A percentile compares a stretch with the other conserved stretches of the same genome.
phyloP scores from a whole-genome alignment of 2,888 invertebrate genomes.

The Cactoblastis cactorum region DNA sequence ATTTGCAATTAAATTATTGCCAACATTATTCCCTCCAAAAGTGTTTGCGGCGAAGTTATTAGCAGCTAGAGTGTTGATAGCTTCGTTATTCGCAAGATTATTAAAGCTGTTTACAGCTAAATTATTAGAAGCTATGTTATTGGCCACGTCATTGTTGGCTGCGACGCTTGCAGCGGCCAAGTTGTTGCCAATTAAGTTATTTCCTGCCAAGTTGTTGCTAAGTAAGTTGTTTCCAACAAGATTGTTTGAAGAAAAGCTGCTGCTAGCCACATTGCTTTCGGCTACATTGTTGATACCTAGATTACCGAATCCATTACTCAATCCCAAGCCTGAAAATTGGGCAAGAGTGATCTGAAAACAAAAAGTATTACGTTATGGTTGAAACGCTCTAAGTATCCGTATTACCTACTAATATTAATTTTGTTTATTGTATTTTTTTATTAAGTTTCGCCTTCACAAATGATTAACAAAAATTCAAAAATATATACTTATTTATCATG shows the following conservation, averaged over 20 bases:
- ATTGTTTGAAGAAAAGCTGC: constrained; percentile 1
- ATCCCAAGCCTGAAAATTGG: neutral
- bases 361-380: too few relatives aligned
- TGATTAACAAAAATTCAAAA: too few relatives aligned
- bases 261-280: neutral
- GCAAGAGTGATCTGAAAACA: neutral
- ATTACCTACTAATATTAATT: too few relatives aligned
- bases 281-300: neutral
- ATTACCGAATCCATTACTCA: neutral
- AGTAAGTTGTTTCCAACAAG: constrained; percentile 18
- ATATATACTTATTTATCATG: too few relatives aligned
- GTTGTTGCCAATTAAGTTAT: constrained; percentile 15
- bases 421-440: too few relatives aligned
- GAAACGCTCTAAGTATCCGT: too few relatives aligned
- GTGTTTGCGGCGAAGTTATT: neutral
- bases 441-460: too few relatives aligned
- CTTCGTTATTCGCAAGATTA: neutral
- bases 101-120: neutral
- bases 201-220: constrained; percentile 18
- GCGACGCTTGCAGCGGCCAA: constrained; percentile 17
- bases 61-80: neutral
- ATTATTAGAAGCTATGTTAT: neutral
- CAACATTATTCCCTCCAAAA: neutral
- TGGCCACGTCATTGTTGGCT: constrained; percentile 11
- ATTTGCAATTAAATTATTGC: neutral